A percentile compares a stretch with the other conserved stretches of the same genome.
Conservation (phyloP, 2,888 invertebrate genomes). For the Platycheirus rosarum region DNA sequence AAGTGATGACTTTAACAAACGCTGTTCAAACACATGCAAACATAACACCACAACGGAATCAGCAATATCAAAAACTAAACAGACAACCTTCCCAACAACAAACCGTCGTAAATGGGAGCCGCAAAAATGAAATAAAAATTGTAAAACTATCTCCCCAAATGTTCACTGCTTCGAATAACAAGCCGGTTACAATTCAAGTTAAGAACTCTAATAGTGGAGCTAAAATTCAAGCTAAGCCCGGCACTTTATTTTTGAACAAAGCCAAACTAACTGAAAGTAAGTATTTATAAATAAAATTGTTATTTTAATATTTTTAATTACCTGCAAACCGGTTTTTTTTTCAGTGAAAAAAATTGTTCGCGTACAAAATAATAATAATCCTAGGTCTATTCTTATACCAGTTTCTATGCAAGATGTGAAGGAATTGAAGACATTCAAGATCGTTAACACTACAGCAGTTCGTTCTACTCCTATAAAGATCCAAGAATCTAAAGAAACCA, state of each 20-base stretch:
- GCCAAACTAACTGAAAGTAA: slow-evolving; percentile 73
- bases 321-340: slow-evolving; percentile 5
- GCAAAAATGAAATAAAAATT: slow-evolving; percentile 75
- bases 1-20: slow-evolving; percentile 72
- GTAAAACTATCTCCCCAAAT: slow-evolving; percentile 75
- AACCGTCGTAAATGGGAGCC: slow-evolving; percentile 24
- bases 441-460: slow-evolving; percentile 86
- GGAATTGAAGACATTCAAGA: slow-evolving; percentile 88
- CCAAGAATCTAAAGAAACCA: slow-evolving; percentile 29
- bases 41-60: slow-evolving; percentile 25
- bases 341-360: slow-evolving; percentile 76
- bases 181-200: slow-evolving; percentile 75
- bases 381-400: slow-evolving; percentile 88
- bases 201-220: slow-evolving; percentile 74
- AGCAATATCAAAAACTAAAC: slow-evolving; percentile 27
- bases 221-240: slow-evolving; percentile 75
- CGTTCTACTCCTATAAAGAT: slow-evolving; percentile 77
- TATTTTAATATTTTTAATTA: slow-evolving; percentile 2
- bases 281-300: background rate
- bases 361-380: slow-evolving; percentile 80
- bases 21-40: slow-evolving; percentile 35
- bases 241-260: slow-evolving; percentile 75
- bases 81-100: slow-evolving; percentile 27
- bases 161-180: slow-evolving; percentile 70
- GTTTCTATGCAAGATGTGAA: slow-evolving; percentile 88